Evolutionary conservation across 2,113 vertebrate genomes (phyloP).

Genomic region (Mesitornis unicolor): DNA sequence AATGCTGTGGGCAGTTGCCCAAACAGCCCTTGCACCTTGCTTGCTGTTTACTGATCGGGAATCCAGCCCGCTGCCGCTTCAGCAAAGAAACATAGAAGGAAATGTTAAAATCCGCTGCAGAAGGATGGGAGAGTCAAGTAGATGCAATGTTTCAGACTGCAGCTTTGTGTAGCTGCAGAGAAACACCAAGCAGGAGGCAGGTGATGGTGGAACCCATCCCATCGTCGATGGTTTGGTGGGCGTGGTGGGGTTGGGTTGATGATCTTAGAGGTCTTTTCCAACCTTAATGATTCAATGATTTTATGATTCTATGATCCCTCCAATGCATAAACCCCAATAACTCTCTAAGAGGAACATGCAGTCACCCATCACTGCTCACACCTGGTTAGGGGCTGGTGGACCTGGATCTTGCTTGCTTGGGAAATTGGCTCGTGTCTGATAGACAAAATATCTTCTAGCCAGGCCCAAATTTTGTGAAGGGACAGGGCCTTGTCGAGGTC

Average conservation of each 20-base stretch:
- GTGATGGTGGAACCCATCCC: not conserved
- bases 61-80: not conserved
- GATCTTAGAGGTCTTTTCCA: too few species aligned
- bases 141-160: not conserved
- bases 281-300: too few species aligned
- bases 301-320: too few species aligned
- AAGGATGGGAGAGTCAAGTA: not conserved
- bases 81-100: not conserved
- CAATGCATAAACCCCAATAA: not conserved
- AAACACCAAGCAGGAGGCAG: rapidly evolving
- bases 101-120: not conserved
- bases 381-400: not conserved
- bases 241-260: too few species aligned
- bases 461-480: not conserved
- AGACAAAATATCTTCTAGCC: not conserved
- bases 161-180: not conserved
- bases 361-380: not conserved
- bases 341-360: not conserved
- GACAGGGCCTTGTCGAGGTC: not conserved
- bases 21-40: not conserved
- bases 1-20: rapidly evolving
- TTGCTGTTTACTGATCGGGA: not conserved
- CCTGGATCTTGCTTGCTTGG: not conserved
- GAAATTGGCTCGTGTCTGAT: not conserved
- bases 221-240: too few species aligned